phyloP scores from a whole-genome alignment of 2,113 vertebrate genomes.

The Mola mola region DNA sequence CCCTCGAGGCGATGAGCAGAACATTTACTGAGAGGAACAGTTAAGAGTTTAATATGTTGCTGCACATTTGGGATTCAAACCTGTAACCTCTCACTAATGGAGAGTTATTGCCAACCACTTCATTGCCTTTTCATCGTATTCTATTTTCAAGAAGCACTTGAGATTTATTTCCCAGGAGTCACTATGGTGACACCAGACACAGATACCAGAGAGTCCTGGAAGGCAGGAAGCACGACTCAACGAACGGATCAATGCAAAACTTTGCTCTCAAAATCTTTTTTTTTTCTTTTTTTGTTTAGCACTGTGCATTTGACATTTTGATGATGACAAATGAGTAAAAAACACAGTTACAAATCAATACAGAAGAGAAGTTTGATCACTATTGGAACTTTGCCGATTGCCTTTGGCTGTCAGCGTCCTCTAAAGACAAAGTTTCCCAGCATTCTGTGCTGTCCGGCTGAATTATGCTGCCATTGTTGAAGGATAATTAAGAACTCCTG shows the following conservation, averaged over 20 bases:
- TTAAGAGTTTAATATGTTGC: constrained; percentile 2
- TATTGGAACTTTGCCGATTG: not conserved
- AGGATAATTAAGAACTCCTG: constrained; percentile 33
- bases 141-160: not conserved
- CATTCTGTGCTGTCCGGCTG: constrained; percentile 9
- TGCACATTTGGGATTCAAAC: constrained; percentile 1
- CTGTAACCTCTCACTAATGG: not conserved
- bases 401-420: constrained; percentile 7
- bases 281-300: no score
- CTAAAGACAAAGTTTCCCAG: constrained; percentile 1
- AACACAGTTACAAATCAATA: not conserved
- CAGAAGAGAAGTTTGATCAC: not conserved
- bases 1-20: not conserved
- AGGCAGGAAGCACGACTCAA: no score
- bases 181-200: constrained; percentile 22
- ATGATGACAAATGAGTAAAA: no score
- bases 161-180: constrained; percentile 29
- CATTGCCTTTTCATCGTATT: not conserved
- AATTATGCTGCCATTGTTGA: constrained; percentile 21
- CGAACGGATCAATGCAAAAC: no score
- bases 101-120: not conserved
- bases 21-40: not conserved
- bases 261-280: no score
- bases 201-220: no score
- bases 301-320: no score